phyloP scores from a whole-genome alignment of 1,140 invertebrate genomes.

The Drosophila repletoides region DNA sequence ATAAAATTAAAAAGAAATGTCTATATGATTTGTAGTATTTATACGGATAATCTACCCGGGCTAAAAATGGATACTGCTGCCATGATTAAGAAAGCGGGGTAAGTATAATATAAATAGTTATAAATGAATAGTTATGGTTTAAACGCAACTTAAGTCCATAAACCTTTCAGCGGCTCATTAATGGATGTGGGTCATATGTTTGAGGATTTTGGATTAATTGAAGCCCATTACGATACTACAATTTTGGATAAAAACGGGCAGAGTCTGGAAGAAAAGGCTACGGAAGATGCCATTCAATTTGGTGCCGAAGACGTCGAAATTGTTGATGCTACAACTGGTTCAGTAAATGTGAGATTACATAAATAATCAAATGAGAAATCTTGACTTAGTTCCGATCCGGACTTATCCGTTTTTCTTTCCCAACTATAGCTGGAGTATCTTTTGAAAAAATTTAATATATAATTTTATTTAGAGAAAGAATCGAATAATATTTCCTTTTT shows the following conservation, averaged over 20 bases:
- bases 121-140: neutral
- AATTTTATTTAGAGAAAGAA: too few species aligned
- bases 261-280: constrained; percentile 83
- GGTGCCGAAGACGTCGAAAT: constrained; percentile 86
- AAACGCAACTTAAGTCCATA: neutral
- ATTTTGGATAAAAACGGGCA: constrained; percentile 26
- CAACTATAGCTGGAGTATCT: too few species aligned
- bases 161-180: constrained; percentile 43
- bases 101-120: constrained; percentile 18
- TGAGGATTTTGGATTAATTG: constrained; percentile 84
- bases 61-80: constrained; percentile 79
- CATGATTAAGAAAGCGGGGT: constrained; percentile 83
- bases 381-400: too few species aligned
- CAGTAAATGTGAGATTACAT: constrained; percentile 82
- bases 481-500: too few species aligned
- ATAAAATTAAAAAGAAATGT: constrained; percentile 76
- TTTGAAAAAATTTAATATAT: too few species aligned
- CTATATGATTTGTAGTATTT: constrained; percentile 65
- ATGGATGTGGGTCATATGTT: constrained; percentile 82
- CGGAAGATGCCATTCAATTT: constrained; percentile 85
- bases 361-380: too few species aligned
- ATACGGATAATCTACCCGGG: constrained; percentile 66
- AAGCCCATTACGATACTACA: constrained; percentile 72
- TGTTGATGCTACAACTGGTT: constrained; percentile 77
- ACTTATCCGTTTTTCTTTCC: too few species aligned